Percentiles rank a stretch among this genome's conserved stretches.
Evolutionary conservation across 2,113 vertebrate genomes (phyloP).

Genomic region (Vanacampus margaritifer): DNA sequence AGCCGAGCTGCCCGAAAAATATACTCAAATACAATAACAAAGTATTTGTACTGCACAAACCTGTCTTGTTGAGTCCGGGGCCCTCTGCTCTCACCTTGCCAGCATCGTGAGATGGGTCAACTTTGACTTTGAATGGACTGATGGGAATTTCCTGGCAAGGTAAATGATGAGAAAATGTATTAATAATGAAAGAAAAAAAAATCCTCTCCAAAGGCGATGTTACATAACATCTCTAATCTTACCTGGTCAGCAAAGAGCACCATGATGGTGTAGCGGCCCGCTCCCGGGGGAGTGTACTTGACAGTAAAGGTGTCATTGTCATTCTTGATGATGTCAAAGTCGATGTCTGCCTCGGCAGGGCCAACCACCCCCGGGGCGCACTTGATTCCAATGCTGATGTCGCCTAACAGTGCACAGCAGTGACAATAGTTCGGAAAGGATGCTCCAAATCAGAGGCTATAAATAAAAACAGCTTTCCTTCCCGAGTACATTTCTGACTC

Average conservation of each 20-base stretch:
- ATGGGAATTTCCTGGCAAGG: constrained; percentile 82
- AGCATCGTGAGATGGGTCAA: constrained; percentile 89
- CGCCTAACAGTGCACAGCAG: constrained; percentile 73
- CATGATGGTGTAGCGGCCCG: constrained; percentile 92
- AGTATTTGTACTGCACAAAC: constrained; percentile 56
- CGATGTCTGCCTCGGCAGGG: constrained; percentile 88
- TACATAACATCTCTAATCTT: background rate
- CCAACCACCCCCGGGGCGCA: constrained; percentile 89
- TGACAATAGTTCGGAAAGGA: constrained; percentile 41
- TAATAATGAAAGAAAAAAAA: background rate
- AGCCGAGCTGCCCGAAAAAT: too few relatives aligned
- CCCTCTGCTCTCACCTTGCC: constrained; percentile 90
- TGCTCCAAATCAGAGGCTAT: constrained; percentile 29
- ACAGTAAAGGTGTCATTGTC: constrained; percentile 98
- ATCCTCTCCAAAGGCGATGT: background rate
- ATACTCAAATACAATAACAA: background rate
- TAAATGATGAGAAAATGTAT: background rate
- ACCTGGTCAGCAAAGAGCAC: constrained; percentile 95
- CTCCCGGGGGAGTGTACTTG: constrained; percentile 85
- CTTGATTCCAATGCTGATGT: constrained; percentile 96
- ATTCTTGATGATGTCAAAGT: constrained; percentile 97
- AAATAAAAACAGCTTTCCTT: constrained; percentile 34
- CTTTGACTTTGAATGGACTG: constrained; percentile 92
- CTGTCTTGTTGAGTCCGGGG: constrained; percentile 86
- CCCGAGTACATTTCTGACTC: constrained; percentile 20